Evolutionary conservation across 2,888 invertebrate species (phyloP).

Genomic region (Agrotis exclamationis): DNA sequence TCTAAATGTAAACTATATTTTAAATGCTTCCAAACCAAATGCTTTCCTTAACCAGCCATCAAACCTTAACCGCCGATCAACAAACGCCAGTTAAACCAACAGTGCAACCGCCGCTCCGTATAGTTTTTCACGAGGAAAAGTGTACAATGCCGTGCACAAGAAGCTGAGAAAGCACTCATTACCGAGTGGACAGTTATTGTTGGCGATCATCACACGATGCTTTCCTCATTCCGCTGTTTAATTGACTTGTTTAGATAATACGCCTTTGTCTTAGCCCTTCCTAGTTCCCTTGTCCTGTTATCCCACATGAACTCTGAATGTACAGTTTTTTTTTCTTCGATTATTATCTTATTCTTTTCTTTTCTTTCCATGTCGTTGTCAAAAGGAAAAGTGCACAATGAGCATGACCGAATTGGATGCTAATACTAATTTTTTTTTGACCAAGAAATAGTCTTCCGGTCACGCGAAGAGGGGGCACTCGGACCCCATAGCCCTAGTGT

Average conservation of each 20-base stretch:
- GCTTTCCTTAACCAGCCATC: neutral
- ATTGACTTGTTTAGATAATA: conserved; percentile 70
- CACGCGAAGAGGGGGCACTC: too few species aligned
- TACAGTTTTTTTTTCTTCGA: neutral
- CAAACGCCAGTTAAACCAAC: conserved; percentile 35
- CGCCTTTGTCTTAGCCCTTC: conserved; percentile 57
- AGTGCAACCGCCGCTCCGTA: conserved; percentile 70
- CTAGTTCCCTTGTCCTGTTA: conserved; percentile 51
- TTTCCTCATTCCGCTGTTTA: conserved; percentile 80
- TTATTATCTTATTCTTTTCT: neutral
- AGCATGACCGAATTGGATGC: too few species aligned
- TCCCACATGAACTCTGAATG: conserved; percentile 28
- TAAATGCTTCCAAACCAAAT: too few species aligned
- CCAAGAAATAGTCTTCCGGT: too few species aligned
- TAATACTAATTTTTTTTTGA: too few species aligned
- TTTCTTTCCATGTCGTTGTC: neutral
- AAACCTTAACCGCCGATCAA: conserved; percentile 30
- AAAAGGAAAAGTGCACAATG: too few species aligned
- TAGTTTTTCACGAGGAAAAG: conserved; percentile 89
- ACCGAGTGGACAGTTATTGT: conserved; percentile 86
- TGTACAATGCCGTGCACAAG: conserved; percentile 81
- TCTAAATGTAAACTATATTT: too few species aligned
- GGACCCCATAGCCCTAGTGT: too few species aligned
- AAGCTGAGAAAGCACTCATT: conserved; percentile 80
- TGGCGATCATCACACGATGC: conserved; percentile 78